Evolutionary conservation across 1,140 invertebrate species (phyloP).

Genomic region (Magallana gigas): DNA sequence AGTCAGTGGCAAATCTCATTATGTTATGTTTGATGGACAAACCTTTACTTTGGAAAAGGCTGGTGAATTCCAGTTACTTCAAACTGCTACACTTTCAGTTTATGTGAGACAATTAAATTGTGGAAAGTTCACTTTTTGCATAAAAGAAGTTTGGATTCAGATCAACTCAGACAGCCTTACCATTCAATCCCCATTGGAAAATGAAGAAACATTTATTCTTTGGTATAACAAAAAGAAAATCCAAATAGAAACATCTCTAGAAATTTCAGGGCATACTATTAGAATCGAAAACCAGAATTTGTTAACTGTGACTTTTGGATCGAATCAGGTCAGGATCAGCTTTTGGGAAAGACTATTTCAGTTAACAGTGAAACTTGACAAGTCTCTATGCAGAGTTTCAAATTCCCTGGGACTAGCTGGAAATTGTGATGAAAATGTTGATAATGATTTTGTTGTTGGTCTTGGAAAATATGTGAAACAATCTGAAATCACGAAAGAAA

Average conservation of each 20-base stretch:
- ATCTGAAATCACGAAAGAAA: slow-evolving; percentile 48
- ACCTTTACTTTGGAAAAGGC: slow-evolving; percentile 51
- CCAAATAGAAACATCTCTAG: too few relatives aligned
- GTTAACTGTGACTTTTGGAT: too few relatives aligned
- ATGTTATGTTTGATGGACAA: slow-evolving; percentile 67
- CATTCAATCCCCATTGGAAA: slow-evolving; percentile 45
- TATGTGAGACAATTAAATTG: slow-evolving; percentile 51
- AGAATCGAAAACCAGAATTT: too few relatives aligned
- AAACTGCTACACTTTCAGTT: slow-evolving; percentile 18
- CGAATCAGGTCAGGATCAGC: too few relatives aligned
- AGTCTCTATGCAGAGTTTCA: too few relatives aligned
- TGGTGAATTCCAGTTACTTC: slow-evolving; percentile 55
- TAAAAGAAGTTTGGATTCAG: slow-evolving; percentile 55
- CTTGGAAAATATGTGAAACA: slow-evolving; percentile 40
- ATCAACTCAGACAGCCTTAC: slow-evolving; percentile 51
- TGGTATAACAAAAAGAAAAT: slow-evolving; percentile 42
- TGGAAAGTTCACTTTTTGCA: slow-evolving; percentile 45
- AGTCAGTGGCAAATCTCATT: slow-evolving; percentile 56
- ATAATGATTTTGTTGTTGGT: slow-evolving; percentile 59
- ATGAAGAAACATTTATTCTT: slow-evolving; percentile 1
- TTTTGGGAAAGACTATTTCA: too few relatives aligned
- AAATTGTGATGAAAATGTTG: slow-evolving; percentile 59
- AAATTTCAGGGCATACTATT: too few relatives aligned
- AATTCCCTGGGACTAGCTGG: slow-evolving; percentile 54
- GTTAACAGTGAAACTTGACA: too few relatives aligned